Base-by-base conservation (phyloP, 2,113 vertebrate species). In the Epinephelus lanceolatus region DNA sequence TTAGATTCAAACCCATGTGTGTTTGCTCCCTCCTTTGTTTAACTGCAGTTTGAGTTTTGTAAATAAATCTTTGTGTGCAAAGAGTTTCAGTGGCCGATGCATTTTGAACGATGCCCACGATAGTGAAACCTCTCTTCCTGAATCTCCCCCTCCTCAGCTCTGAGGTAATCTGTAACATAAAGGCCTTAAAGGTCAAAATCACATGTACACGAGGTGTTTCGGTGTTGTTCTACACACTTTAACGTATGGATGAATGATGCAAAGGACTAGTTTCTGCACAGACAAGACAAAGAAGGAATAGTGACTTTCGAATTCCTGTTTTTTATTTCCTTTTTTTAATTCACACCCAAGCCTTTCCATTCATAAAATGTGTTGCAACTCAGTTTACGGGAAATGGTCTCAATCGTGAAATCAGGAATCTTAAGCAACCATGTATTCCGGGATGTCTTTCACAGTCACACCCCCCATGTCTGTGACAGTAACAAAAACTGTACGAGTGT, bases 351-450 rank as follows among this genome's bases (percentile, higher is more conserved):
- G 5, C 2, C 1, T 52, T 42, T 25, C 51, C 80, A 90, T 91
- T 91, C 75, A 85, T 62, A 71, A 86, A 86, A 83, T 60, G 15
- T 78, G 37, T 91, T 85, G 83, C 79, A 30, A 88, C 78, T 69
- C 62, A 62, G 4, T 42, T 91, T 85, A 84, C 6, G 6, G 70
- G 86, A 93, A 91, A 81, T 42, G 14, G 2, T 69, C 21, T 30
- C 66, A 57, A 56, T 27, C 40, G 55, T 70, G 45, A 57, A 30
- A 49, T 74, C 33, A 37, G 47, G 23, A 49, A 47, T 69, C 65
- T 91, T 68, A 77, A 45, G 92, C 88, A 93, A 92, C 21, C 40
- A 49, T 40, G 1, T 23, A 37, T 90, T 89, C 72, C 76, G 21
- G 85, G 53, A 86, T 76, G 68, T 78, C 63, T 65, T 72, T 63